These are phyloP conservation scores for Megaceryle maxima DNA, from an alignment of 2,113 vertebrate species.

Conservation along the genomic window DNA sequence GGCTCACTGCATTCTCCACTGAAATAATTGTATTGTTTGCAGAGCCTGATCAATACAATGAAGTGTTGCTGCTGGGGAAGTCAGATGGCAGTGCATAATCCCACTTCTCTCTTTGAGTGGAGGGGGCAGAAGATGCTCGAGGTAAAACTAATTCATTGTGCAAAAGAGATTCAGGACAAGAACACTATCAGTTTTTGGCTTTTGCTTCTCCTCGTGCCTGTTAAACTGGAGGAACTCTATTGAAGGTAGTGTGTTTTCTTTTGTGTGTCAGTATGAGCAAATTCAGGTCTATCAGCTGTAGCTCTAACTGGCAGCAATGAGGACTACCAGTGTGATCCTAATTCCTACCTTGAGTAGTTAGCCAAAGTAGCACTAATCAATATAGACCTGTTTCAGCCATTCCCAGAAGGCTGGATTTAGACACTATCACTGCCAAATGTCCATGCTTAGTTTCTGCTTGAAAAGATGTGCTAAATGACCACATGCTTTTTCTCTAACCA, in stretches of 20 bases:
- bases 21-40: constrained; percentile 75
- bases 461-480: background rate
- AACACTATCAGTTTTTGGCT: background rate
- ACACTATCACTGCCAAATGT: background rate
- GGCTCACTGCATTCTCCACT: constrained; percentile 59
- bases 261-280: background rate
- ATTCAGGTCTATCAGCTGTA: background rate
- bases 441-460: background rate
- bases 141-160: background rate
- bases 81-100: background rate
- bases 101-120: background rate
- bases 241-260: background rate
- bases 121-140: background rate
- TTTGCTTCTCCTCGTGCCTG: background rate
- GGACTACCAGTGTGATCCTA: background rate
- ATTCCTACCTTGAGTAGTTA: background rate
- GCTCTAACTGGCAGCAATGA: background rate
- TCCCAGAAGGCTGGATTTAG: background rate
- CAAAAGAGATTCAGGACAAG: background rate
- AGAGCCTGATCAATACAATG: constrained; percentile 9
- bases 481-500: background rate
- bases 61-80: background rate
- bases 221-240: background rate
- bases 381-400: background rate
- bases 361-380: background rate